Conservation (phyloP, 2,888 invertebrate species). For the Teleiodes luculella region DNA sequence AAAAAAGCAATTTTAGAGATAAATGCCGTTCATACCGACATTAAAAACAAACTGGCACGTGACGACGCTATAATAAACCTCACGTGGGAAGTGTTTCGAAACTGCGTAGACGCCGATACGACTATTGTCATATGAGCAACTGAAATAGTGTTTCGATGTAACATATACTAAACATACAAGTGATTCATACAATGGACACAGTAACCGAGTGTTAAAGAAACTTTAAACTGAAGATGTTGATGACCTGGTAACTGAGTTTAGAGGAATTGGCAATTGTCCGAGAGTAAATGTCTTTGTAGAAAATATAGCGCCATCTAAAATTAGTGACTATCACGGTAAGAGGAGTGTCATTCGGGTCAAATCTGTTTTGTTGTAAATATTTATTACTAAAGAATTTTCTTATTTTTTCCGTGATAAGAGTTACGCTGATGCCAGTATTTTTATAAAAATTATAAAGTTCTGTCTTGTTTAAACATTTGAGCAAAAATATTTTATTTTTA, state of each 20-base stretch:
- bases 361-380: background rate
- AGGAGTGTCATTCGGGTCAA: background rate
- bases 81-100: slow-evolving; percentile 1
- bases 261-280: background rate
- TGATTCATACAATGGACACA: background rate
- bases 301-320: background rate
- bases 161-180: background rate
- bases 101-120: background rate
- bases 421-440: background rate
- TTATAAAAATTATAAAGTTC: too few relatives aligned
- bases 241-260: background rate
- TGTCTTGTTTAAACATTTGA: too few relatives aligned
- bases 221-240: background rate
- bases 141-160: background rate
- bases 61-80: background rate
- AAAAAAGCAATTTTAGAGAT: too few relatives aligned
- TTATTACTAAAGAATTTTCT: background rate
- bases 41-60: background rate
- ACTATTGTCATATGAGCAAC: background rate
- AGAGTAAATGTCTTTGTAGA: background rate
- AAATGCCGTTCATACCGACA: background rate
- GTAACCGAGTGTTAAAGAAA: background rate
- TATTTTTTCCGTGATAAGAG: background rate
- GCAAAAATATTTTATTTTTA: too few relatives aligned
- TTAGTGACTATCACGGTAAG: background rate